These are phyloP conservation scores for Proctacanthus coquilletti DNA, from an alignment of 1,140 invertebrate species.

Conservation along the genomic window DNA sequence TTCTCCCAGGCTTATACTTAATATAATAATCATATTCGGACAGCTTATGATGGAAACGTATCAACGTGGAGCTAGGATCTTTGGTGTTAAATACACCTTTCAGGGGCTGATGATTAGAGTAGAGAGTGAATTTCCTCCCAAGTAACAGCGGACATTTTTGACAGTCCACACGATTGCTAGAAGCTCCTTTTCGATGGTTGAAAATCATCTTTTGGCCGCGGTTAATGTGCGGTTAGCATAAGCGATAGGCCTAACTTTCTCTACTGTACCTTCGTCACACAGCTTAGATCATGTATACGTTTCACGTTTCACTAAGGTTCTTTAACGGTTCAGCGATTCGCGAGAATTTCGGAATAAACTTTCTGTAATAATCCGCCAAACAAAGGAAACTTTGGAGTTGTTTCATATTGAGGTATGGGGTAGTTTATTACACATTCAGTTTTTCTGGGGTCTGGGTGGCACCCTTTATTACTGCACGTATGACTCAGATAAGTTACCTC, in stretches of 20 bases:
- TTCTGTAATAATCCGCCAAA: slow-evolving; percentile 28
- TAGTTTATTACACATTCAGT: slow-evolving; percentile 23
- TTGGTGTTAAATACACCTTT: too few species aligned
- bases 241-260: too few species aligned
- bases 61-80: too few species aligned
- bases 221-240: slow-evolving; percentile 28
- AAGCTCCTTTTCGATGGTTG: slow-evolving; percentile 32
- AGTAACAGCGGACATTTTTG: slow-evolving; percentile 31
- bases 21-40: too few species aligned
- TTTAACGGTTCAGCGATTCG: too few species aligned
- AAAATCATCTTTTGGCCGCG: slow-evolving; percentile 26
- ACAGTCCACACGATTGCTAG: slow-evolving; percentile 34
- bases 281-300: slow-evolving; percentile 20
- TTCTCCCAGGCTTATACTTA: too few species aligned
- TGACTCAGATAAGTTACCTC: too few species aligned
- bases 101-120: slow-evolving; percentile 37
- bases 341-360: slow-evolving; percentile 26
- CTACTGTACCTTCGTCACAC: slow-evolving; percentile 12
- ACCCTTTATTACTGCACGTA: too few species aligned
- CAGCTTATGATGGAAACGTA: too few species aligned
- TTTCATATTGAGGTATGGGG: slow-evolving; percentile 23
- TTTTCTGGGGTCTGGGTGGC: too few species aligned
- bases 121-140: slow-evolving; percentile 30
- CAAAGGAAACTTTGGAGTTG: slow-evolving; percentile 32
- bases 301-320: slow-evolving; percentile 21